phyloP scores from a whole-genome alignment of 1,140 invertebrate genomes.

The Achatina immaculata region DNA sequence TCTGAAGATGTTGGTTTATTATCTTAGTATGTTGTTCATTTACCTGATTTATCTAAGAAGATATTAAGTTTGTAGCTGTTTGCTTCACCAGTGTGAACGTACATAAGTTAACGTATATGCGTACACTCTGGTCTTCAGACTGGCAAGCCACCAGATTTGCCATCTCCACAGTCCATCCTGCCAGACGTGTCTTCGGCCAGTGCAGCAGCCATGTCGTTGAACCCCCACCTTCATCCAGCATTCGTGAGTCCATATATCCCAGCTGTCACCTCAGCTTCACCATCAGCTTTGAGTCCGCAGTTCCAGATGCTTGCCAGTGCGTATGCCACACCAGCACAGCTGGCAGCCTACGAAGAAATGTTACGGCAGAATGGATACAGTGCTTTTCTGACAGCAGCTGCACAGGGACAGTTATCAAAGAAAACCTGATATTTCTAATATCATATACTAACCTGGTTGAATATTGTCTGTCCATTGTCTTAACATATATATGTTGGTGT shows the following conservation, averaged over 20 bases:
- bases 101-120: background rate
- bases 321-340: slow-evolving; percentile 22
- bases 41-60: too few relatives aligned
- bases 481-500: background rate
- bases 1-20: too few relatives aligned
- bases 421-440: slow-evolving; percentile 18
- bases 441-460: background rate
- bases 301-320: slow-evolving; percentile 27
- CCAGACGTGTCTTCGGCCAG: slow-evolving; percentile 28
- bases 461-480: background rate
- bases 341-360: slow-evolving; percentile 40
- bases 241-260: slow-evolving; percentile 36
- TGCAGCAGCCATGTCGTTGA: slow-evolving; percentile 3
- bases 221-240: slow-evolving; percentile 39
- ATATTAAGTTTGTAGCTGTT: too few relatives aligned
- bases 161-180: background rate
- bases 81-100: too few relatives aligned
- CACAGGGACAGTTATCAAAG: slow-evolving; percentile 12
- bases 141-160: background rate
- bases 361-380: slow-evolving; percentile 39
- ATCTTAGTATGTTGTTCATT: too few relatives aligned
- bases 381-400: slow-evolving; percentile 21
- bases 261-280: background rate
- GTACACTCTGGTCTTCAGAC: slow-evolving; percentile 1
- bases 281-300: background rate